Base-by-base conservation (phyloP, 2,888 invertebrate species). In the Caenorhabditis imperialis region DNA sequence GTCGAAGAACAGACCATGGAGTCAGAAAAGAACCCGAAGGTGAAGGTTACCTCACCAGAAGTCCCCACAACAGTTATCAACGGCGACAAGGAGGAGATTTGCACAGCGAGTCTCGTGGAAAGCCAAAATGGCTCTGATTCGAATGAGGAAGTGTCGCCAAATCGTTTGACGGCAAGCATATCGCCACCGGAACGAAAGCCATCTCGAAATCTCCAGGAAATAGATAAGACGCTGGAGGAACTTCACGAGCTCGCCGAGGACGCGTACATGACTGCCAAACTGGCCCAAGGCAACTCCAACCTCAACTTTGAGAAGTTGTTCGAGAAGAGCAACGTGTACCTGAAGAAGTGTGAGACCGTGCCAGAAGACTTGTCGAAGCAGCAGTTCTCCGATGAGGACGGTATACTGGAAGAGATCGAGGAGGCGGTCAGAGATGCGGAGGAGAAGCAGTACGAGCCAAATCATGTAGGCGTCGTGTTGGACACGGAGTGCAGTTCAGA, bases 381-480 rank as follows among this genome's bases (percentile, higher is more conserved):
- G 14, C 50, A 48, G 25, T 62, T 57, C 42, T 65, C 61, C 0
- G 74, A 74, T 25, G 74, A 75, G n/a, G 74, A 75, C 20, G 69
- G 47, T 7, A 50, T 74, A 27, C 16, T 55, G n/a, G 74, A 69
- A 6, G 74, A 75, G 37, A 51, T 69, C n/a, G 69, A 69, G 22
- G 74, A 75, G 54, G 74, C 74, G 2, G 58, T 75, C 4, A 30
- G 74, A 51, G 74, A 75, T 30, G 74, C 74, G 2, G 74, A 75
- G 20, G 74, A 75, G 7, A 61, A 51, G 40, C 61, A 61, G 22
- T 67, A 51, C 20, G 51, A 62, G 37, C 53, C 61, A 7, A 67
- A 74, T 55, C 74, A 67, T 42, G 60, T 73, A 20, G 44, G 57
- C 30, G 57, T 51, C 10, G 42, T 45, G 1, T 20, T 54, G 37